Conservation (phyloP, 1,140 invertebrate species). For the Eulimnadia texana region DNA sequence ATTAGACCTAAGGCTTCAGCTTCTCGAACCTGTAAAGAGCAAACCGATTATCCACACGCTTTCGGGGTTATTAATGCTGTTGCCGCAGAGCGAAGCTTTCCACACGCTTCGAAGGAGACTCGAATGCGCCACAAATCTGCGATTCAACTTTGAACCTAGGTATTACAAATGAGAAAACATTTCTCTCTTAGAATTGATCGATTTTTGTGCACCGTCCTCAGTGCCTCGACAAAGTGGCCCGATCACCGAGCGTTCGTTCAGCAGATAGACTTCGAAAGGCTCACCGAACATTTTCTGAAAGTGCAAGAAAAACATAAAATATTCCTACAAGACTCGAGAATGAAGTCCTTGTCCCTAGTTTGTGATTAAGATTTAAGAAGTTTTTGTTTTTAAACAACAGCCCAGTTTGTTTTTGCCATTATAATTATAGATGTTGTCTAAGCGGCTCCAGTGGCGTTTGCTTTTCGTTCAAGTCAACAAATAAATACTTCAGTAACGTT, state of each 20-base stretch:
- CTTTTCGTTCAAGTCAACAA: too few relatives aligned
- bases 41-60: conserved; percentile 71
- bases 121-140: conserved; percentile 64
- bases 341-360: neutral
- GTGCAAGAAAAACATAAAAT: conserved; percentile 45
- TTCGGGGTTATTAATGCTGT: conserved; percentile 90
- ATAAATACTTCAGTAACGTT: too few relatives aligned
- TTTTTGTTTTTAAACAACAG: too few relatives aligned
- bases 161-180: conserved; percentile 18
- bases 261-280: conserved; percentile 42
- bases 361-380: too few relatives aligned
- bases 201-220: conserved; percentile 15
- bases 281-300: conserved; percentile 44
- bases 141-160: conserved; percentile 31
- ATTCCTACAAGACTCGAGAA: neutral
- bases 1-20: conserved; percentile 75
- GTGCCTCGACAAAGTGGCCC: conserved; percentile 22
- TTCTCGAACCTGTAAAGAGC: conserved; percentile 66
- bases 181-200: conserved; percentile 6
- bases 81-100: conserved; percentile 95
- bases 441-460: too few relatives aligned
- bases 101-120: conserved; percentile 69
- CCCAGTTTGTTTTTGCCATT: too few relatives aligned
- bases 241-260: conserved; percentile 23
- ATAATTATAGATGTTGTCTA: too few relatives aligned